These are phyloP conservation scores for Pogonomyrmex barbatus DNA, from an alignment of 1,140 invertebrate species.

Conservation along the genomic window DNA sequence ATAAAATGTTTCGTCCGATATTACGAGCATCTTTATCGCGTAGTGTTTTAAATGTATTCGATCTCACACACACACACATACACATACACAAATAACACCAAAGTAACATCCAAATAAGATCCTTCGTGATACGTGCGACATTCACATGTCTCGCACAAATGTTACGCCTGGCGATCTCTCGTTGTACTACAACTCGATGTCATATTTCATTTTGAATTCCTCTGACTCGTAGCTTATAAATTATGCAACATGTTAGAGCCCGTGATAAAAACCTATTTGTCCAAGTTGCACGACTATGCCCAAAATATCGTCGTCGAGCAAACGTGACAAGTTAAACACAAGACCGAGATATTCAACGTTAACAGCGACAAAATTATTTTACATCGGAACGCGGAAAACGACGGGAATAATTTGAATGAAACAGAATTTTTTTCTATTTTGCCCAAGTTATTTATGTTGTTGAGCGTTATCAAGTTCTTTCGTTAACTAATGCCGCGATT, in stretches of 20 bases:
- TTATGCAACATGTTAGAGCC: slow-evolving; percentile 1
- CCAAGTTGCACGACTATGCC: neutral
- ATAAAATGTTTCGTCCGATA: too few species aligned
- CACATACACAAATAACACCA: too few species aligned
- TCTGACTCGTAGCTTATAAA: slow-evolving; percentile 18
- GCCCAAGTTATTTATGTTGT: too few species aligned
- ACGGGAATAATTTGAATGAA: neutral
- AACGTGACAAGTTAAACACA: neutral
- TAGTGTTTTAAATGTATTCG: neutral
- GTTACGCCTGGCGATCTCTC: neutral
- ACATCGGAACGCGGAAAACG: neutral
- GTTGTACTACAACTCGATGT: slow-evolving; percentile 15
- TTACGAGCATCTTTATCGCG: too few species aligned
- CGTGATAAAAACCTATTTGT: slow-evolving; percentile 27
- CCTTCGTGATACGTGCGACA: neutral
- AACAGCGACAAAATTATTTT: slow-evolving; percentile 1
- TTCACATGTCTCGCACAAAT: neutral
- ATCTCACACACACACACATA: neutral
- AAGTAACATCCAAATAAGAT: neutral
- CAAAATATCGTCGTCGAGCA: neutral
- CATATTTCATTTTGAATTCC: slow-evolving; percentile 32
- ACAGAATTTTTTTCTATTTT: neutral
- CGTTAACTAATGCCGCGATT: slow-evolving; percentile 5
- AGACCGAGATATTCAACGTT: neutral
- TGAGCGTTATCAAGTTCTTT: neutral